phyloP scores from a whole-genome alignment of 2,888 invertebrate genomes.

The Limnephilus auricula region DNA sequence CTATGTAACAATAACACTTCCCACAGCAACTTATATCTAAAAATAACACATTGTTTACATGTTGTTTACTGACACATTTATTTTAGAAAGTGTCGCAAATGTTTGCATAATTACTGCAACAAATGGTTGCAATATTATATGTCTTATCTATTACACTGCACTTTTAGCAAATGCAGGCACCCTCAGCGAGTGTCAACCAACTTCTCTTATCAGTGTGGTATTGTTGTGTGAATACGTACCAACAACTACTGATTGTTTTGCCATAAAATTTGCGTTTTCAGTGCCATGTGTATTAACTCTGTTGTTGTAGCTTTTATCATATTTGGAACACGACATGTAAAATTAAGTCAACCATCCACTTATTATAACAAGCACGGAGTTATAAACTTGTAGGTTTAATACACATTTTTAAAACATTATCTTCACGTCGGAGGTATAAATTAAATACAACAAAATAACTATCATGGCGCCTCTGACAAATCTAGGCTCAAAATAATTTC shows the following conservation, averaged over 20 bases:
- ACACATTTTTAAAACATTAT: no score
- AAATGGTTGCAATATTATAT: not conserved
- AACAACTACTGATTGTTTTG: not conserved
- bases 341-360: no score
- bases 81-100: conserved; percentile 44
- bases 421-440: not conserved
- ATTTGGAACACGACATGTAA: no score
- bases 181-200: conserved; percentile 5
- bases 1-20: not conserved
- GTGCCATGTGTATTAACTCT: not conserved
- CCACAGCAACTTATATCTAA: not conserved
- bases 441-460: not conserved
- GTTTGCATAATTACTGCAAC: conserved; percentile 34
- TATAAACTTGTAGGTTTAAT: not conserved
- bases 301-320: not conserved
- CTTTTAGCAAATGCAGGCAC: conserved; percentile 34
- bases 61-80: conserved; percentile 28
- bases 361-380: not conserved
- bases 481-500: not conserved
- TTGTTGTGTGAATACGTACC: not conserved
- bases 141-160: conserved; percentile 28
- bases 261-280: not conserved
- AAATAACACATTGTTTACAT: not conserved
- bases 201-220: not conserved
- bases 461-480: not conserved